Evolutionary conservation across 2,113 vertebrate genomes (phyloP).

Genomic region (Prolemur simus): DNA sequence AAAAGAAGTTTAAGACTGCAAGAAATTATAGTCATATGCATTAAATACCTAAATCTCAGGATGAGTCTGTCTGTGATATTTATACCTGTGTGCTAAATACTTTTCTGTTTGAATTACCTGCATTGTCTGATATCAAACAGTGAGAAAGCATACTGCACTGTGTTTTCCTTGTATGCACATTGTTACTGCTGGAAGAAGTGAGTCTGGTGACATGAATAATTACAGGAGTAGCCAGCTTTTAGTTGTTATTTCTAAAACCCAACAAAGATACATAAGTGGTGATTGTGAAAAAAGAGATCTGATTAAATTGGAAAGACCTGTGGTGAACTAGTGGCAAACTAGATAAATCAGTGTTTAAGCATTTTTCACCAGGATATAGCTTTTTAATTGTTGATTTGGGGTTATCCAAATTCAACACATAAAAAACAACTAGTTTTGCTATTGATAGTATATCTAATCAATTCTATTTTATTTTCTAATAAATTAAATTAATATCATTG

Average conservation of each 20-base stretch:
- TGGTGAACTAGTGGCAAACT: background rate
- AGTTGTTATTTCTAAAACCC: slow-evolving; percentile 22
- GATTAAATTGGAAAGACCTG: slow-evolving; percentile 3
- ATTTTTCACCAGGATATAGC: background rate
- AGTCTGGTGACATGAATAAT: background rate
- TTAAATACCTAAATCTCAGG: background rate
- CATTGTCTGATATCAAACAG: background rate
- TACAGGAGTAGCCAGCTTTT: background rate
- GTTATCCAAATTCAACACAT: slow-evolving; percentile 11
- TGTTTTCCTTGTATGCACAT: background rate
- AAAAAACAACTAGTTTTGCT: background rate
- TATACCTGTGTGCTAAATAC: background rate
- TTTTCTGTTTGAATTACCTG: background rate
- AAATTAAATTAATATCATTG: background rate
- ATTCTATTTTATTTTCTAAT: background rate
- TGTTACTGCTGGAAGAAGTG: background rate
- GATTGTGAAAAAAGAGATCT: slow-evolving; percentile 7
- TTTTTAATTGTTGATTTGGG: slow-evolving; percentile 13
- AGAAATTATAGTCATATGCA: background rate
- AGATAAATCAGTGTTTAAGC: background rate
- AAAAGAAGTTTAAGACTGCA: background rate
- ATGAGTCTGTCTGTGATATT: background rate
- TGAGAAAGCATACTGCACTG: background rate
- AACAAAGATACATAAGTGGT: background rate
- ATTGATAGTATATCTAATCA: background rate